Base-by-base conservation (phyloP, 2,888 invertebrate genomes). In the Machimus atricapillus region DNA sequence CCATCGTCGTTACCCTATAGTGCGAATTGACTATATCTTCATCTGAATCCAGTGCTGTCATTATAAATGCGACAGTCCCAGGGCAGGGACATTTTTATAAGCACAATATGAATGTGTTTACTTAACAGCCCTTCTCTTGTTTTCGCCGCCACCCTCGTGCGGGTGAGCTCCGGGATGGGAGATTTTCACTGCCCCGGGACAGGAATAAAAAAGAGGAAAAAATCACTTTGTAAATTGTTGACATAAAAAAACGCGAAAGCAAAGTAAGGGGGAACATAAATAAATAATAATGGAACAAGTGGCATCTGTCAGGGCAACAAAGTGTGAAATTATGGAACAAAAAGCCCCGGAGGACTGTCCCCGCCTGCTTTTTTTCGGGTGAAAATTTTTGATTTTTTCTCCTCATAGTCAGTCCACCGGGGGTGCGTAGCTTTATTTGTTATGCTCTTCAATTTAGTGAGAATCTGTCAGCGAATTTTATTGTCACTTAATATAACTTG, bases 251-350 rank as follows among this genome's bases (percentile, higher is more conserved):
- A 85, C 52, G 76, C 43, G 52, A 85, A 76, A 76, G 85, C 76
- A 76, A 76, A 46, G 76, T 85, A 52, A 43, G 78, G 86, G 52
- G 43, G 40, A 87, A 83, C 88, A 87, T 87, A 89, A 89, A 89
- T 89, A 89, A 89, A 89, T 89, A 89, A 88, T 89, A 89, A 89
- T 87, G 88, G 81, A 90, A 90, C 91, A 91, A 92, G 91, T 91
- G 90, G 90, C 91, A 92, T 91, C 92, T 91, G 91, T 91, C 92
- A 91, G 89, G 89, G 90, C 90, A 90, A 89, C 90, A 90, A 90
- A 91, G 91, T 91, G 91, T 90, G 90, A 90, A 91, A 91, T 91
- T 90, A 90, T 90, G 88, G 87, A 78, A 78, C 76, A 85, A 85
- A 85, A 85, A 76, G 85, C 66, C 83, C 83, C 83, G 66, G 83